Base-by-base conservation (phyloP, 2,113 vertebrate species). In the Plectropomus leopardus region DNA sequence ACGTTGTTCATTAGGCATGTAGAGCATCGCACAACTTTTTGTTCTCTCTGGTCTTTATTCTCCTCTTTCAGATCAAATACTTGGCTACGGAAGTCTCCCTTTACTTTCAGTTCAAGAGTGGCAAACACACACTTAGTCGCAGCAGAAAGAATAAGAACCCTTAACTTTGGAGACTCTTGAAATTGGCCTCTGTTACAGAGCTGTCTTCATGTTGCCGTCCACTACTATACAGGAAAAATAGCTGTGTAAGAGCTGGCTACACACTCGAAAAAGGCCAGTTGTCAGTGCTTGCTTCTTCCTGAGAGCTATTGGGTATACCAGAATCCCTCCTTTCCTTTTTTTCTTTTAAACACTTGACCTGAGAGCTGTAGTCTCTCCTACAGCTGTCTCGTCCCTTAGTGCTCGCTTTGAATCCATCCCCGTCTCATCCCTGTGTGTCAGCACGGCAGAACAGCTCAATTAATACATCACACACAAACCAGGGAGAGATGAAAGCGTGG, bases 401-500 rank as follows among this genome's bases (percentile, higher is more conserved):
- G 8, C 66, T 73, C 11, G 1, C 71, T 76, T 73, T 76, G 59
- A 63, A 17, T 47, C 45, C 10, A 1, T 36, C 75, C 30, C 34
- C 17, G 13, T 24, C 24, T 75, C 26, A 59, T 53, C 42, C 28
- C 26, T 78, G 63, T 57, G 78, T 50, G 19, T 75, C 40, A n/a
- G 64, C 54, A 4, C 70, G 67, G 58, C 63, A 45, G 34, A 70
- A 77, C 67, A 63, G 26, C 75, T 80, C 47, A 80, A 80, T 89
- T 78, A 65, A 55, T 61, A 42, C 54, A 76, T 57, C 53, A 15
- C 54, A 15, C 54, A 34, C 14, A 68, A 55, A 24, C 28, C 19
- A 7, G 16, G 42, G 65, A 48, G 36, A 45, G 80, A 86, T 78
- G 69, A 76, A 70, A 70, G 72, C 36, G 54, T 48, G 16, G 32